Evolutionary conservation across 2,888 invertebrate genomes (phyloP), one percentile per base, ranked within the genome.

Genomic region (Caenorhabditis becei): DNA sequence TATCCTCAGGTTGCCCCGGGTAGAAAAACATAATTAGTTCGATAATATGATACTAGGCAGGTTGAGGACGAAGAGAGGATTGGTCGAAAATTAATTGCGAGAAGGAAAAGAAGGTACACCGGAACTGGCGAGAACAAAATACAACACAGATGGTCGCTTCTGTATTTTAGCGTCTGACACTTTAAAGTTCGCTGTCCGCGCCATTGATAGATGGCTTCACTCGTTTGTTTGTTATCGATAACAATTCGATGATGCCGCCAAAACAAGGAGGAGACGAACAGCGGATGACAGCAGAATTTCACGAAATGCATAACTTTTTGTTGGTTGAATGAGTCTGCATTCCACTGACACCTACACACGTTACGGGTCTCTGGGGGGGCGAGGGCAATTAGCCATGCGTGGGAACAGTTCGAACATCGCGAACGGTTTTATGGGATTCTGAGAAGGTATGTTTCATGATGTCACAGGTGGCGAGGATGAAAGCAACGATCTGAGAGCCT

Each of bases 1-100:
- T 51, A 66, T 54, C 53, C 66, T 28, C 10, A 35, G 47, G 51
- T 20, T 66, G 62, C 11, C 26, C 67, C 71, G 23, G 56, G 61
- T 47, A 72, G 49, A 56, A 63, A 72, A 72, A 72, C 72, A 72
- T 72, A 72, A 72, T 72, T 72, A 72, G 72, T 72, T 56, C 63
- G 72, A 72, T 72, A 72, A 72, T 72, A 49, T 72, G 62, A 63
- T 72, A 72, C 72, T 72, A 56, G 61, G 58, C 74, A 74, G 59
- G 66, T 66, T 74, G 74, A 35, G 37, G 59, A 49, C 41, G 56
- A 61, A 61, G 26, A 44, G n/a, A 41, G 54, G 66, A 54, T 62
- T 24, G 54, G 56, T 41, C 54, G 54, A 75, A 62, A 77, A 67
- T 69, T 69, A 77, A 69, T 77, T 67, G 69, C 44, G 41, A 56